Base-by-base conservation (phyloP, 2,113 vertebrate species). In the Sarotherodon lohbergeri region DNA sequence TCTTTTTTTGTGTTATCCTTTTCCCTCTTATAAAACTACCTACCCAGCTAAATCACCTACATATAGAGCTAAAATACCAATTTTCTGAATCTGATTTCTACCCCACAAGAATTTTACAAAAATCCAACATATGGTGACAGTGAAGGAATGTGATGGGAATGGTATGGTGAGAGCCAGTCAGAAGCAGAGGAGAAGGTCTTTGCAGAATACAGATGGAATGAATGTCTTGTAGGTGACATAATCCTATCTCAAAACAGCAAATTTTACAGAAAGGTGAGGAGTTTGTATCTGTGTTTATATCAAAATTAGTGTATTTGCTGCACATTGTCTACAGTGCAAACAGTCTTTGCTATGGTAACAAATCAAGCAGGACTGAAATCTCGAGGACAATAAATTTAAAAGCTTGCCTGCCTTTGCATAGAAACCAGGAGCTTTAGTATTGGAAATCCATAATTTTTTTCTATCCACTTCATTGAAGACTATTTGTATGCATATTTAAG, bases 401-500 rank as follows among this genome's bases (percentile, higher is more conserved):
- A 50, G 24, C 16, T 78, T 32, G 16, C 9, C 71, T 50, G 43
- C 29, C 14, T 78, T 78, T 50, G 85, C 41, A 73, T 43, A 29
- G 73, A 80, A 63, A 54, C 10, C 13, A 7, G 4, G 22, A 11
- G 56, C n/a, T 66, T 66, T 27, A 17, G 27, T 56, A 36, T 22
- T 4, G 5, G 22, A 55, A 68, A 55, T 10, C 9, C 29, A 83
- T 22, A 10, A 59, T 55, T 78, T 52, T 6, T 52, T 10, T 59
- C 41, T 43, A 2, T 55, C 14, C 27, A 11, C 17, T 63, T 48
- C 59, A 79, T 56, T 7, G 22, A 56, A 32, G 11, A 17, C 0
- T 43, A 73, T 80, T 76, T 86, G 78, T 80, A 8, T 14, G 73
- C 73, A 41, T 84, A 36, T 54, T 80, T 71, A 16, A 54, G 14